Conservation (phyloP, 2,888 invertebrate species). For the Dioctria linearis region DNA sequence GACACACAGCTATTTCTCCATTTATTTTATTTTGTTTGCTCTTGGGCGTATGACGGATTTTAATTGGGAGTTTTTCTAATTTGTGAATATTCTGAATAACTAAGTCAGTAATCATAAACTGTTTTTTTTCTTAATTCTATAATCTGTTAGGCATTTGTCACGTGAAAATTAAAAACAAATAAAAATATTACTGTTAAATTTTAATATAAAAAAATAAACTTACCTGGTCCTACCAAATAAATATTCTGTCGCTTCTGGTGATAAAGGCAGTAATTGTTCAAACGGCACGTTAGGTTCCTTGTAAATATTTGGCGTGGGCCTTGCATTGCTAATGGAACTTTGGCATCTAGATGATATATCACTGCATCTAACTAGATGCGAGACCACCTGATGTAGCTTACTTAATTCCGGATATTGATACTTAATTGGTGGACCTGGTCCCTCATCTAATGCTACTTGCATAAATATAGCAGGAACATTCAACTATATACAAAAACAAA, state of each 20-base stretch:
- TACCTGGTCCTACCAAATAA: slow-evolving; percentile 87
- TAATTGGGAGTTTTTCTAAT: too few relatives aligned
- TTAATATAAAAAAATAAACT: slow-evolving; percentile 59
- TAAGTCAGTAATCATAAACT: too few relatives aligned
- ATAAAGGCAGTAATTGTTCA: slow-evolving; percentile 78
- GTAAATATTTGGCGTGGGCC: slow-evolving; percentile 81
- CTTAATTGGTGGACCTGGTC: slow-evolving; percentile 92
- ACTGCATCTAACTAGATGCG: slow-evolving; percentile 91
- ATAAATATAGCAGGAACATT: slow-evolving; percentile 93
- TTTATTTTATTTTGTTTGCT: too few relatives aligned
- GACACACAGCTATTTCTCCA: too few relatives aligned
- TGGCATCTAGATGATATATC: slow-evolving; percentile 83
- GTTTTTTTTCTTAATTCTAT: too few relatives aligned
- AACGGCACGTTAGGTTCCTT: slow-evolving; percentile 76
- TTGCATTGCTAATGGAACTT: slow-evolving; percentile 71
- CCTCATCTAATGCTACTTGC: slow-evolving; percentile 92
- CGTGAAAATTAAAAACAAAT: too few relatives aligned
- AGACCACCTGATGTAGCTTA: slow-evolving; percentile 94
- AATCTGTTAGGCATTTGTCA: too few relatives aligned
- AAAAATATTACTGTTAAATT: too few relatives aligned
- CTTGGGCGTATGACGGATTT: too few relatives aligned
- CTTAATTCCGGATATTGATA: slow-evolving; percentile 96
- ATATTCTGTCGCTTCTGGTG: slow-evolving; percentile 83
- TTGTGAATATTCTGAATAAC: too few relatives aligned
- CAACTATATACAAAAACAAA: slow-evolving; percentile 74